Conservation (phyloP, 2,797 vertebrate species). For the Acipenser transmontanus region DNA sequence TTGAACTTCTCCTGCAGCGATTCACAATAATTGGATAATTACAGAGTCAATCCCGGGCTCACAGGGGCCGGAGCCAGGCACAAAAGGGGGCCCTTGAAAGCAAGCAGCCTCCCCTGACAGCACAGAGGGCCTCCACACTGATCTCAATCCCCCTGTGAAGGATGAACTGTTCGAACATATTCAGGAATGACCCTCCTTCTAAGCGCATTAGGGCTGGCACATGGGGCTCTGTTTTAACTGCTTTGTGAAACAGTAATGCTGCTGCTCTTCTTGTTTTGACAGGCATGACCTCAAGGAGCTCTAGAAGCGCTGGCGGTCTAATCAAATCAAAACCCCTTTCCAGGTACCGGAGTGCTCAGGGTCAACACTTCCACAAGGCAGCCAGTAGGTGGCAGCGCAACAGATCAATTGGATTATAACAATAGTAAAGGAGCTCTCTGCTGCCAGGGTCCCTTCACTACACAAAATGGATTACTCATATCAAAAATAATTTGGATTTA, state of each 20-base stretch:
- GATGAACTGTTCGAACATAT: neutral
- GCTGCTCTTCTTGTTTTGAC: neutral
- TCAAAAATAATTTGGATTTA: too few relatives aligned
- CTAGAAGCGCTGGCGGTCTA: neutral
- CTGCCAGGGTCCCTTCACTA: too few relatives aligned
- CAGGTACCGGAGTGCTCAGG: too few relatives aligned
- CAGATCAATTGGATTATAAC: too few relatives aligned
- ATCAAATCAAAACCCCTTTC: neutral
- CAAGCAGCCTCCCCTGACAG: neutral
- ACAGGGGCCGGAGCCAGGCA: constrained; percentile 1
- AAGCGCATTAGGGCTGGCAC: neutral
- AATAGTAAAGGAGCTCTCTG: too few relatives aligned
- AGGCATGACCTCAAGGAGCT: neutral
- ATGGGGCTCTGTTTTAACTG: neutral
- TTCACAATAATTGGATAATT: constrained; percentile 11
- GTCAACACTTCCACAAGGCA: too few relatives aligned
- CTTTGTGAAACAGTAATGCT: neutral
- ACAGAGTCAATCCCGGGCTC: neutral
- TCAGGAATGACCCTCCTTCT: neutral
- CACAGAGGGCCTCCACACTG: neutral
- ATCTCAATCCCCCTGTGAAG: neutral
- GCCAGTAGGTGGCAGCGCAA: too few relatives aligned
- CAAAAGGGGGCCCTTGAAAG: constrained; percentile 1
- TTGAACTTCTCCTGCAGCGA: constrained; percentile 33
- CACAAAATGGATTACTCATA: too few relatives aligned